A percentile compares a stretch with the other conserved stretches of the same genome.
Evolutionary conservation across 2,797 vertebrate species (phyloP).

Genomic region (Clamator glandarius): DNA sequence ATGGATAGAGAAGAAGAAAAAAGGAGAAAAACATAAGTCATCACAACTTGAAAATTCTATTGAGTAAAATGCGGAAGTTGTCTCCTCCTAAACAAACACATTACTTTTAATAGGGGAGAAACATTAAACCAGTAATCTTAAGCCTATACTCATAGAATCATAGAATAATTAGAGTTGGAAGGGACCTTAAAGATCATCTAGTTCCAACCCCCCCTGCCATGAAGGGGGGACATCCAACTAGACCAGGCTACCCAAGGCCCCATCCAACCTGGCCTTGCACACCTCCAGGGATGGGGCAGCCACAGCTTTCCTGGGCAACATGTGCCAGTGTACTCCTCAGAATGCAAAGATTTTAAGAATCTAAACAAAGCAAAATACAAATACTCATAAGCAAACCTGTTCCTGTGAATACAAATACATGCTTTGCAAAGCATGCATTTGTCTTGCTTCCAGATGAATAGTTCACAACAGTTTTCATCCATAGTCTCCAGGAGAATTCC

Average conservation of each 20-base stretch:
- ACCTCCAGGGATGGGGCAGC: too few relatives aligned
- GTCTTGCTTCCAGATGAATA: not conserved
- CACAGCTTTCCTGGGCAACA: too few relatives aligned
- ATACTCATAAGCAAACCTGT: fast-evolving
- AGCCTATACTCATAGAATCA: fast-evolving
- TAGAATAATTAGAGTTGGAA: too few relatives aligned
- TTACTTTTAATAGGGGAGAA: not conserved
- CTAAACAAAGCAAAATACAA: not conserved
- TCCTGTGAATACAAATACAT: fast-evolving
- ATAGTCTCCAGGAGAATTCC: not conserved
- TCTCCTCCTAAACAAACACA: not conserved
- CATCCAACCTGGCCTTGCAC: too few relatives aligned
- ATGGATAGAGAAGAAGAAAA: not conserved
- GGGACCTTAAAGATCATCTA: too few relatives aligned
- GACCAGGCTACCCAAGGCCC: too few relatives aligned
- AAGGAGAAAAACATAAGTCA: fast-evolving
- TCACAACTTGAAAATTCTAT: not conserved
- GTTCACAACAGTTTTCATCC: not conserved
- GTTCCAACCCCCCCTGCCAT: too few relatives aligned
- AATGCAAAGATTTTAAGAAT: not conserved
- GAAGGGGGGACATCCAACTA: too few relatives aligned
- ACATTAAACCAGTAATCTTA: not conserved
- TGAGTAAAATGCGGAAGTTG: fast-evolving
- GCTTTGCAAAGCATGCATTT: not conserved
- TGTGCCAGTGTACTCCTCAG: not conserved